Evolutionary conservation across 2,888 invertebrate genomes (phyloP).

Genomic region (Yponomeuta sedellus): DNA sequence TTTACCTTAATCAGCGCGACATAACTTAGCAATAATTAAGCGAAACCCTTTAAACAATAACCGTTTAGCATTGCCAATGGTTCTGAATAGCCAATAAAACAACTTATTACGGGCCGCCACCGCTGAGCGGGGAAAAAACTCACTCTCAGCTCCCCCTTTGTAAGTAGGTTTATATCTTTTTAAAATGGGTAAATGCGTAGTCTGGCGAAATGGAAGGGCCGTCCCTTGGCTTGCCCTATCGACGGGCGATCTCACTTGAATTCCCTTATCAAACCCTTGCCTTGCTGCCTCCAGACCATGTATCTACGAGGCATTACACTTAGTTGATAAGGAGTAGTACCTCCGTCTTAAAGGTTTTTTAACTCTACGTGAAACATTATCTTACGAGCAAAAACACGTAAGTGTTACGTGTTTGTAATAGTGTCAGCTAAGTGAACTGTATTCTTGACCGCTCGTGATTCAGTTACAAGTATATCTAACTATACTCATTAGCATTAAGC

Average conservation of each 20-base stretch:
- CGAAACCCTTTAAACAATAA: neutral
- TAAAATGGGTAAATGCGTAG: conserved; percentile 18
- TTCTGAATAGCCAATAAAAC: conserved; percentile 2
- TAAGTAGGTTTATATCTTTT: conserved; percentile 18
- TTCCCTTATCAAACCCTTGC: neutral
- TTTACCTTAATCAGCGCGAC: too few relatives aligned
- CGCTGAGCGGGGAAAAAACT: conserved; percentile 10
- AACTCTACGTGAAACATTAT: too few relatives aligned
- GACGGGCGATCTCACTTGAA: neutral
- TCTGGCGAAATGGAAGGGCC: conserved; percentile 1
- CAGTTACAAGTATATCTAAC: too few relatives aligned
- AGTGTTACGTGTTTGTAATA: too few relatives aligned
- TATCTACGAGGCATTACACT: too few relatives aligned
- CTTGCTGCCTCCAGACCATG: too few relatives aligned
- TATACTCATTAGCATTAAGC: too few relatives aligned
- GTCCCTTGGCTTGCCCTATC: conserved; percentile 7
- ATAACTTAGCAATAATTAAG: neutral
- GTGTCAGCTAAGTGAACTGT: too few relatives aligned
- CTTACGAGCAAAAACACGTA: too few relatives aligned
- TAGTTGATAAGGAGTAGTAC: too few relatives aligned
- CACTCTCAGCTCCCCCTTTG: conserved; percentile 17
- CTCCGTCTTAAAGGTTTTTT: too few relatives aligned
- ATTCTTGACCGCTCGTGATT: too few relatives aligned
- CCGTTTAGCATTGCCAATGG: conserved; percentile 3
- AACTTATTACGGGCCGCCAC: neutral